phyloP scores from a whole-genome alignment of 1,140 invertebrate species.

The Olivierus martensii region DNA sequence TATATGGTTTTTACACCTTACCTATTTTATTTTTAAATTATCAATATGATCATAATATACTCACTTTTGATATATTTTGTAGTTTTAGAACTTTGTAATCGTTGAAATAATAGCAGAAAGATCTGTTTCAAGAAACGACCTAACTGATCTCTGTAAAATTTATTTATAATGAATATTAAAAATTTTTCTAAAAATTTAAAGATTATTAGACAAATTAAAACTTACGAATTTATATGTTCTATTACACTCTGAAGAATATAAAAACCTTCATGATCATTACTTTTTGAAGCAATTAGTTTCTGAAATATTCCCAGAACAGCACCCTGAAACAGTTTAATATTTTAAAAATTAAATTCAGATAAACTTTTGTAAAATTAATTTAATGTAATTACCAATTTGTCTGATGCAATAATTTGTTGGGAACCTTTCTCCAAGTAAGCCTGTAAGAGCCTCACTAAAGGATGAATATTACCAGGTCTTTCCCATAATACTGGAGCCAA shows the following conservation, averaged over 20 bases:
- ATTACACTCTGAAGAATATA: constrained; percentile 72
- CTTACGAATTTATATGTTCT: constrained; percentile 55
- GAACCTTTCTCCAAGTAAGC: constrained; percentile 65
- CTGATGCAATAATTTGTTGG: constrained; percentile 49
- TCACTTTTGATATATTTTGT: constrained; percentile 76
- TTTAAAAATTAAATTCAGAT: not conserved
- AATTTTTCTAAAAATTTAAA: no score
- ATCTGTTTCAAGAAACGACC: constrained; percentile 70
- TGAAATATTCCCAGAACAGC: constrained; percentile 89
- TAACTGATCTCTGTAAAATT: constrained; percentile 37
- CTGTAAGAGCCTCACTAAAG: constrained; percentile 72
- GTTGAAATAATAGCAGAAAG: constrained; percentile 79
- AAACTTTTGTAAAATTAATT: not conserved
- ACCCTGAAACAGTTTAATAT: constrained; percentile 39
- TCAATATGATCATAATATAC: no score
- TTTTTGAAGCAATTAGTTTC: constrained; percentile 87
- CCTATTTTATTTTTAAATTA: no score
- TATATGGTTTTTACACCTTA: no score
- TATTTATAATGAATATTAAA: no score
- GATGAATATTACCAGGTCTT: constrained; percentile 76
- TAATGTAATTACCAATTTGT: constrained; percentile 43
- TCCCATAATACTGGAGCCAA: constrained; percentile 83
- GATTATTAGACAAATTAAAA: no score
- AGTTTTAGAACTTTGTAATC: constrained; percentile 81
- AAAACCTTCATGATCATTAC: constrained; percentile 94